phyloP scores from a whole-genome alignment of 1,140 invertebrate genomes.

The Dendrolimus punctatus region DNA sequence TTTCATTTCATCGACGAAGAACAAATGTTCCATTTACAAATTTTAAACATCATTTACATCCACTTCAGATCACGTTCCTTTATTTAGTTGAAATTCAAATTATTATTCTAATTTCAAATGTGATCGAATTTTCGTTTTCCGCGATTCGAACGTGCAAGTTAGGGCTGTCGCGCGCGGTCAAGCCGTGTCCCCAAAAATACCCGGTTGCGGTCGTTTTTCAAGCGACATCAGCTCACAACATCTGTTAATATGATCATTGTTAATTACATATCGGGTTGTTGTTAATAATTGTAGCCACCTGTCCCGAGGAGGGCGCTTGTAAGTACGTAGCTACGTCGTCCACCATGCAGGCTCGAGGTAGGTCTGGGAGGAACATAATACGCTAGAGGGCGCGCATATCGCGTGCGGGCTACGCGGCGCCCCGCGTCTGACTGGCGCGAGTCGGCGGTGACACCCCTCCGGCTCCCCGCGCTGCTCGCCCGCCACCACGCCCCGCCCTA shows the following conservation, averaged over 20 bases:
- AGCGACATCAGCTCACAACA: slow-evolving; percentile 68
- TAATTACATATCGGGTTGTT: slow-evolving; percentile 71
- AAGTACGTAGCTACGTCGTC: slow-evolving; percentile 69
- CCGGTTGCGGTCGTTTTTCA: slow-evolving; percentile 57
- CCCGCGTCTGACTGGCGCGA: slow-evolving; percentile 55
- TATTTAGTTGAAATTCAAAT: not conserved
- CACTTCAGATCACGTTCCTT: not conserved
- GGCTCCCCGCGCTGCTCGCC: slow-evolving; percentile 22
- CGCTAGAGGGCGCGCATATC: slow-evolving; percentile 60
- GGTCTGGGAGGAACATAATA: slow-evolving; percentile 69
- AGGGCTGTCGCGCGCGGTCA: not conserved
- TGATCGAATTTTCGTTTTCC: not conserved
- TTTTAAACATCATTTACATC: not conserved
- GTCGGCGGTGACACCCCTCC: slow-evolving; percentile 21
- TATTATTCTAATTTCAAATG: not conserved
- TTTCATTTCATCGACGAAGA: too few species aligned
- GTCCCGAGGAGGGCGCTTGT: slow-evolving; percentile 68
- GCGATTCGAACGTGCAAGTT: slow-evolving; percentile 2
- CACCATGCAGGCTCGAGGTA: slow-evolving; percentile 69
- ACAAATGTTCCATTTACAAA: not conserved
- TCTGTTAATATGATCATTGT: slow-evolving; percentile 71
- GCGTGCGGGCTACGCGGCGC: slow-evolving; percentile 59
- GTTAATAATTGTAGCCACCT: slow-evolving; percentile 69
- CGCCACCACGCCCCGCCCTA: slow-evolving; percentile 23
- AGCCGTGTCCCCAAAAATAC: slow-evolving; percentile 55